Base-by-base conservation (phyloP, 1,140 invertebrate genomes). In the Ceratosolen fusciceps region DNA sequence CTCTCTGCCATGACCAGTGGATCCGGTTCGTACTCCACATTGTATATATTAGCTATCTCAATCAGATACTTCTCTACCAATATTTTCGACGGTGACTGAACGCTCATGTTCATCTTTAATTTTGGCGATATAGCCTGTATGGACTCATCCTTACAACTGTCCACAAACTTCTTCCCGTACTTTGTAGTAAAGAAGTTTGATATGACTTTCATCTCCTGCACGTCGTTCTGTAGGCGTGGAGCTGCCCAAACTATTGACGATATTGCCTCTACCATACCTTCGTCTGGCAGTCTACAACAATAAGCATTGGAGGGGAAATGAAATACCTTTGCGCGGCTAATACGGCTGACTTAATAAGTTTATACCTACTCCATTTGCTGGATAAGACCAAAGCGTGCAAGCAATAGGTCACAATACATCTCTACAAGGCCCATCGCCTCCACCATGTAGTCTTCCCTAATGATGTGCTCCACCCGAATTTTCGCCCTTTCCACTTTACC, bases 401-500 rank as follows among this genome's bases (percentile, higher is more conserved):
- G 90, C n/a, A 99, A 89, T 29, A 99, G 90, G 92, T 99, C 99
- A 91, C 98, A 99, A 88, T 98, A 99, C 97, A 99, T 99, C 92
- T 99, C 99, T 3, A 99, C 93, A 65, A 99, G 92, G 93, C 99
- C 99, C 95, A 99, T 98, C 0, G 98, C 98, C 91, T 99, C 99
- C 0, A 99, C 98, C 89, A 99, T 93, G 89, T 99, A 99, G 91
- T 99, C 98, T 92, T 99, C 98, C 34, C 98, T 93, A 77, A 99
- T 99, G 68, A 99, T 99, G 81, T 99, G 96, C 89, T 99, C 98
- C 0, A 99, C 98, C 52, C 98, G 92, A 81, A 99, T 99, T 88
- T 97, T 96, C 0, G 98, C 98, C 80, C 95, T 91, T 91, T 99
- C 98, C 85, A 93, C 92, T 93, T 99, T 99, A 58, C 96, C 96